Conservation (phyloP, 2,797 vertebrate genomes). For the Spinus pinus region DNA sequence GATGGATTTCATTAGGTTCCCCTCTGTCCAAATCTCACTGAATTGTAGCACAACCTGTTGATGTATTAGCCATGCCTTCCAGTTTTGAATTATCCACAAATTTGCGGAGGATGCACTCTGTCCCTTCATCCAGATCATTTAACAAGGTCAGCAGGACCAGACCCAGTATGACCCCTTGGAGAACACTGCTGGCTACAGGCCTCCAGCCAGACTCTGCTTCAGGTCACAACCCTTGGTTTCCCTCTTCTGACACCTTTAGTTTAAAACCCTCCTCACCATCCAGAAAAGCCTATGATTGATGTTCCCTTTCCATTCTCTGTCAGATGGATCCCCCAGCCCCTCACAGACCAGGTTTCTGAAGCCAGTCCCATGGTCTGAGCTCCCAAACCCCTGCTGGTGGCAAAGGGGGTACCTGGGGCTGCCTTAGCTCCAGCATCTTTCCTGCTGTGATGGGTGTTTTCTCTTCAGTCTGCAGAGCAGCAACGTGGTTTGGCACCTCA, state of each 20-base stretch:
- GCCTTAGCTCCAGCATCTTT: neutral
- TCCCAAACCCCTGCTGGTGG: neutral
- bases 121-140: neutral
- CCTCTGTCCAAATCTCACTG: neutral
- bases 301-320: neutral
- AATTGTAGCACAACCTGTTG: neutral
- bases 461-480: neutral
- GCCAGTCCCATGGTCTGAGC: neutral
- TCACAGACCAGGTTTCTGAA: neutral
- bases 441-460: neutral
- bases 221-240: neutral
- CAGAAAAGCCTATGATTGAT: fast-evolving
- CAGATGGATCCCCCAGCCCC: too few relatives aligned
- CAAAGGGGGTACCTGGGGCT: neutral
- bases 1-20: neutral
- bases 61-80: neutral
- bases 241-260: neutral
- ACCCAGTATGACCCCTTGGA: neutral
- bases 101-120: neutral
- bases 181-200: neutral
- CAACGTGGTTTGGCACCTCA: neutral
- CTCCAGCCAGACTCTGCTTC: neutral
- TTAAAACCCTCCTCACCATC: neutral
- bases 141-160: neutral
- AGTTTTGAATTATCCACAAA: neutral